Evolutionary conservation across 1,140 invertebrate genomes (phyloP).

Genomic region (Aphidius ervi): DNA sequence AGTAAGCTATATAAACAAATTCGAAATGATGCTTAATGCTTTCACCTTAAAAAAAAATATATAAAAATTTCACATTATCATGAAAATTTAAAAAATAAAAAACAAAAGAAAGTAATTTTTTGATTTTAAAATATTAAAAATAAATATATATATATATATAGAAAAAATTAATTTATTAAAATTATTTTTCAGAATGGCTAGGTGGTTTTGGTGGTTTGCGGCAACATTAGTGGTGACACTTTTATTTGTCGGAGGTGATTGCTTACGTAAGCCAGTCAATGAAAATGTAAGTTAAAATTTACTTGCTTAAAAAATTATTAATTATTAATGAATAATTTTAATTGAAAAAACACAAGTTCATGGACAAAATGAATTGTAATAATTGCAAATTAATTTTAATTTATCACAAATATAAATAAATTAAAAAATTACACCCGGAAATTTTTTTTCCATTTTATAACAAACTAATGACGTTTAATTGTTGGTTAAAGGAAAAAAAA

Average conservation of each 20-base stretch:
- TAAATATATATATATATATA: not conserved
- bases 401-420: not conserved
- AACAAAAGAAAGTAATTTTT: too few relatives aligned
- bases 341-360: conserved; percentile 1
- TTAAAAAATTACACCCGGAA: too few relatives aligned
- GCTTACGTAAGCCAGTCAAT: conserved; percentile 37
- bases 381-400: conserved; percentile 15
- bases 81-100: too few relatives aligned
- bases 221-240: conserved; percentile 36
- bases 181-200: conserved; percentile 42
- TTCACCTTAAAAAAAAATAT: too few relatives aligned
- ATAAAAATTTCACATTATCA: too few relatives aligned
- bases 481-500: too few relatives aligned
- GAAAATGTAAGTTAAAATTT: conserved; percentile 34
- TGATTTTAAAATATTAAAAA: not conserved
- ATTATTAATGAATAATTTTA: too few relatives aligned
- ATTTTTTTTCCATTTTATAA: too few relatives aligned
- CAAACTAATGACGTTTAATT: too few relatives aligned
- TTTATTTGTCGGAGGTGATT: conserved; percentile 36
- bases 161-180: conserved; percentile 8
- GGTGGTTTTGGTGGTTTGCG: conserved; percentile 38
- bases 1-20: too few relatives aligned
- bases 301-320: not conserved
- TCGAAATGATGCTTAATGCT: too few relatives aligned
- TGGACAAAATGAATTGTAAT: conserved; percentile 2